phyloP scores from a whole-genome alignment of 2,113 vertebrate genomes.

The Triplophysa rosa region DNA sequence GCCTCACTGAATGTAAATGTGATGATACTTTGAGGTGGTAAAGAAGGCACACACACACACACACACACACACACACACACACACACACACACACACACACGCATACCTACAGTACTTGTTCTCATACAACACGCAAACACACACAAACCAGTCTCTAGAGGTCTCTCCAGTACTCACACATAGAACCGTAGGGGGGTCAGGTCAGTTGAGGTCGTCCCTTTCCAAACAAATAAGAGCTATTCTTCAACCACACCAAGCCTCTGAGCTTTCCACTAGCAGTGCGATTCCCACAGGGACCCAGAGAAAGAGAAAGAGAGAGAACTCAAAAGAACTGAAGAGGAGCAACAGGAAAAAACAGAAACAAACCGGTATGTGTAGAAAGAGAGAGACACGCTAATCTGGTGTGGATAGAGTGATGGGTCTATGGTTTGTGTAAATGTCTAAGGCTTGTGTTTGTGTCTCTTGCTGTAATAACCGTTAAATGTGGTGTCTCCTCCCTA shows the following conservation, averaged over 20 bases:
- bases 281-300: conserved; percentile 32
- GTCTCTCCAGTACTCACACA: conserved; percentile 38
- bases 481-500: conserved; percentile 41
- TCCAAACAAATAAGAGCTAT: conserved; percentile 54
- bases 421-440: conserved; percentile 54
- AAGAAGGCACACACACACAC: background rate
- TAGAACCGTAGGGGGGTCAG: conserved; percentile 32
- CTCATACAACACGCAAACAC: conserved; percentile 38
- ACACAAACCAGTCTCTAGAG: conserved; percentile 36
- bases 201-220: conserved; percentile 49
- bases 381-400: conserved; percentile 11
- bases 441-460: conserved; percentile 57
- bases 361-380: background rate
- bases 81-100: conserved; percentile 22
- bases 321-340: conserved; percentile 19
- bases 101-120: conserved; percentile 43
- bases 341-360: conserved; percentile 23
- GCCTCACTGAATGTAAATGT: conserved; percentile 16
- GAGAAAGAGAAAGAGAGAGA: conserved; percentile 7
- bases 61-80: conserved; percentile 27
- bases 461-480: conserved; percentile 50
- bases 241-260: conserved; percentile 33
- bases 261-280: conserved; percentile 42
- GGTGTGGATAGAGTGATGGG: conserved; percentile 51
- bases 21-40: conserved; percentile 26